phyloP scores from a whole-genome alignment of 2,113 vertebrate species.

The Melanerpes formicivorus region DNA sequence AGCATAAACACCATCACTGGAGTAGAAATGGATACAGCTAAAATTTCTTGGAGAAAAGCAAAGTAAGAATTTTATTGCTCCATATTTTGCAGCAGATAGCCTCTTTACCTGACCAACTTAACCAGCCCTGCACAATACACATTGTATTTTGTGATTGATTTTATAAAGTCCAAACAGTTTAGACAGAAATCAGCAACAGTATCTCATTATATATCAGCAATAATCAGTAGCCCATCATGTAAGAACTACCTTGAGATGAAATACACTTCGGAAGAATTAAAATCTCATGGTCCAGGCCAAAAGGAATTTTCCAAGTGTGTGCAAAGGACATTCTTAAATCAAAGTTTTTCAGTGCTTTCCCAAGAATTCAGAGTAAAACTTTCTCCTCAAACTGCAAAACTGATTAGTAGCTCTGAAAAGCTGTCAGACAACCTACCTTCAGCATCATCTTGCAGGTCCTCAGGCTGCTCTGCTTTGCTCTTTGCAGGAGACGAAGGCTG shows the following conservation, averaged over 20 bases:
- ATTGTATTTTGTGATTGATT: background rate
- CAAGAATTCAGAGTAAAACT: conserved; percentile 3
- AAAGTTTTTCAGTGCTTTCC: background rate
- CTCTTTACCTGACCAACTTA: background rate
- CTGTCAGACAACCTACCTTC: conserved; percentile 64
- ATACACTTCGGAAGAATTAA: background rate
- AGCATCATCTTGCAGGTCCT: conserved; percentile 59
- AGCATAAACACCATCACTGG: background rate
- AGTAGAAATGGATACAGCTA: background rate
- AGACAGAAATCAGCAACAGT: background rate
- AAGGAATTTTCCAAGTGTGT: background rate
- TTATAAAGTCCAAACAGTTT: background rate
- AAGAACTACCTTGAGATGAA: background rate
- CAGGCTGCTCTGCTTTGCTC: conserved; percentile 75
- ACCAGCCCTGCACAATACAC: background rate
- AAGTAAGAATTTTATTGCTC: background rate
- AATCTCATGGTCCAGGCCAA: background rate
- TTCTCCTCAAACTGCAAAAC: background rate
- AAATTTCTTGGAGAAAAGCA: background rate
- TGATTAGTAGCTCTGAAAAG: background rate
- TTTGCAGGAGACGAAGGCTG: conserved; percentile 68
- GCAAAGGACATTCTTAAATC: background rate
- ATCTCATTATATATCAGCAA: background rate
- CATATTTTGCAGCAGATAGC: background rate
- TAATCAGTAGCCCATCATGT: background rate